Conservation (phyloP, 2,113 vertebrate species). For the Arizona elegans region DNA sequence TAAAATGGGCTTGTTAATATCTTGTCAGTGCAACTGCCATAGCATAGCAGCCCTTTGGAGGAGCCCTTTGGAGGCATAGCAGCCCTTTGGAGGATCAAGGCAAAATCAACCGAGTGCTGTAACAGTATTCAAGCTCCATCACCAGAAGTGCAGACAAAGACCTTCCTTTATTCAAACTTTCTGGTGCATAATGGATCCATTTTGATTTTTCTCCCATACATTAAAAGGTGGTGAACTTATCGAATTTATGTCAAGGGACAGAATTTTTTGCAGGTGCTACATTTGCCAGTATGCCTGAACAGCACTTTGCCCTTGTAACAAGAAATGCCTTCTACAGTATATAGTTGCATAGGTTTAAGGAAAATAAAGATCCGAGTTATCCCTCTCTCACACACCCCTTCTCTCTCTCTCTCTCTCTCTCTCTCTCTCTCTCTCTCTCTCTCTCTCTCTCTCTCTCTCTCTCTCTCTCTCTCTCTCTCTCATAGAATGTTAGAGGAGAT, state of each 20-base stretch:
- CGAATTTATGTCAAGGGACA: not conserved
- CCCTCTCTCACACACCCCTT: not conserved
- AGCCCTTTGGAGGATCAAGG: constrained; percentile 41
- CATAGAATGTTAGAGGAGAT: not conserved
- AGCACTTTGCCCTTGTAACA: not conserved
- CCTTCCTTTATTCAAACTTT: constrained; percentile 10
- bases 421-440: not conserved
- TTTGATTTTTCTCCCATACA: constrained; percentile 1
- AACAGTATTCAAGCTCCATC: constrained; percentile 15
- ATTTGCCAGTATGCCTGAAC: not conserved
- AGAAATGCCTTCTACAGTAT: not conserved
- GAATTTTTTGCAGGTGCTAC: constrained; percentile 4
- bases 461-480: not conserved
- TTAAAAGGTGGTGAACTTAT: constrained; percentile 28
- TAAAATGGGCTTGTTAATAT: constrained; percentile 54
- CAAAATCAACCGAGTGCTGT: constrained; percentile 12
- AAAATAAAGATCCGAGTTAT: not conserved
- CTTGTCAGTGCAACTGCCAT: constrained; percentile 57
- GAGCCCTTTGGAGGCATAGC: constrained; percentile 54
- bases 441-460: not conserved
- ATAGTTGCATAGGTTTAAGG: not conserved
- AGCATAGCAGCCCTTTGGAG: constrained; percentile 48
- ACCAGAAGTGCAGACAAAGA: not conserved
- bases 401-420: too few relatives aligned
- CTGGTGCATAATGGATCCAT: constrained; percentile 18